Conservation (phyloP, 2,113 vertebrate genomes). For the Alligator sinensis region DNA sequence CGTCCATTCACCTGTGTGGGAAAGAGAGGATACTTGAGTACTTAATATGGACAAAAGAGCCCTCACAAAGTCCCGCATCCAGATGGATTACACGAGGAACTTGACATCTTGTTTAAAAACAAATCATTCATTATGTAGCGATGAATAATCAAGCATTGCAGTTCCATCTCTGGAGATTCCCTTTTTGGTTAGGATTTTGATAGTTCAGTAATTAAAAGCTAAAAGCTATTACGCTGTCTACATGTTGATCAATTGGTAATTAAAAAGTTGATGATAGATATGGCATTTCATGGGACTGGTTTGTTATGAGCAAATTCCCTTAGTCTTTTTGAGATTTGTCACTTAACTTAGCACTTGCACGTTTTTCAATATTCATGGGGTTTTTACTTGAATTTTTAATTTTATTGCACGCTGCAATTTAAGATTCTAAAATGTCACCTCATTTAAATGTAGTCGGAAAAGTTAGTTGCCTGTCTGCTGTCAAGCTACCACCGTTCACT, state of each 20-base stretch:
- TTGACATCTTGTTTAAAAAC: constrained; percentile 80
- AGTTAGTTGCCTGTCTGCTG: constrained; percentile 16
- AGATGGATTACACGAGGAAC: constrained; percentile 78
- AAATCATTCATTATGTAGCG: constrained; percentile 80
- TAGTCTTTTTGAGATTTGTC: constrained; percentile 65
- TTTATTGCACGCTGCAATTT: constrained; percentile 62
- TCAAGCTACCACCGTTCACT: not conserved
- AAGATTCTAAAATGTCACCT: constrained; percentile 63
- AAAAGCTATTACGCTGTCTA: constrained; percentile 75
- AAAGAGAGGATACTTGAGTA: constrained; percentile 24
- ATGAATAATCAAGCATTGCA: constrained; percentile 80
- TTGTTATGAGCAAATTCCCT: constrained; percentile 64
- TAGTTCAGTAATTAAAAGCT: constrained; percentile 79
- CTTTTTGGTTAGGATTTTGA: constrained; percentile 80
- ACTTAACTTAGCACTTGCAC: constrained; percentile 42
- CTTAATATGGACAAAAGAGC: constrained; percentile 68
- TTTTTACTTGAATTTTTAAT: constrained; percentile 56
- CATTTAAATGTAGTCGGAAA: constrained; percentile 46
- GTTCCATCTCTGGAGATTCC: constrained; percentile 80
- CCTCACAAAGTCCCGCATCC: constrained; percentile 62
- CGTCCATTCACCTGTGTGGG: not conserved
- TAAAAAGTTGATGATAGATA: constrained; percentile 78
- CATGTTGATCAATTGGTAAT: constrained; percentile 72
- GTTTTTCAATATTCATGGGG: constrained; percentile 56
- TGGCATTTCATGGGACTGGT: constrained; percentile 64